These are phyloP conservation scores for Andricus curvator DNA, from an alignment of 2,888 invertebrate species.

Conservation along the genomic window DNA sequence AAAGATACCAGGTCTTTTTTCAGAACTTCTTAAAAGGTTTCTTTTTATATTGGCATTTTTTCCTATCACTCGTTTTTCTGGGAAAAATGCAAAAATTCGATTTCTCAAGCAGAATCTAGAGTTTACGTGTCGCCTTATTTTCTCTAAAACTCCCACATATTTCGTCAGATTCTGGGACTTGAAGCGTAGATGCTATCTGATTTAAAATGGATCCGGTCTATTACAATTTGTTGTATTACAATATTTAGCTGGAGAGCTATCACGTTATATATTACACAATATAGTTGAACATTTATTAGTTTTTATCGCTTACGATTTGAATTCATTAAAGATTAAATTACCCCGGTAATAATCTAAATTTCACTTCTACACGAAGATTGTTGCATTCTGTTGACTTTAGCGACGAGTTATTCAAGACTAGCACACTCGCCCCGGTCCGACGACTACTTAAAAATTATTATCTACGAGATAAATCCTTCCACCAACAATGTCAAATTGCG, in stretches of 20 bases:
- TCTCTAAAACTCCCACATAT: no score
- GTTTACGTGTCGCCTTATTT: no score
- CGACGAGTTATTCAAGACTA: slow-evolving; percentile 54
- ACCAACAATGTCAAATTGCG: slow-evolving; percentile 23
- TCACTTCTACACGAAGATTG: slow-evolving; percentile 60
- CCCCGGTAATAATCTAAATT: slow-evolving; percentile 38
- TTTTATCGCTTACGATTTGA: slow-evolving; percentile 5
- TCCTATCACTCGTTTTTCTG: no score
- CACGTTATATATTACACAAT: slow-evolving; percentile 22
- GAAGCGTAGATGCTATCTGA: no score
- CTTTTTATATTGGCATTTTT: no score
- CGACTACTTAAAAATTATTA: slow-evolving; percentile 47
- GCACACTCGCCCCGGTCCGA: slow-evolving; percentile 54
- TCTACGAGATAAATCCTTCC: slow-evolving; percentile 33
- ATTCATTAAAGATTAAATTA: slow-evolving; percentile 5
- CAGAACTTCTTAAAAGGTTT: no score
- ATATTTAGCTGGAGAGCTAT: background rate
- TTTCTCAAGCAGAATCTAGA: no score
- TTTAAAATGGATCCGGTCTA: no score
- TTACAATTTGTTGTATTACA: slow-evolving; percentile 1
- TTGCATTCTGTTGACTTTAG: slow-evolving; percentile 70
- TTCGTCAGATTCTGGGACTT: no score
- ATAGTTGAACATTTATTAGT: slow-evolving; percentile 12
- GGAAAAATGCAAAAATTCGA: no score
- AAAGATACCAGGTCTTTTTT: no score